These are phyloP conservation scores for Drosophila bunnanda DNA, from an alignment of 2,888 invertebrate species.

Conservation along the genomic window DNA sequence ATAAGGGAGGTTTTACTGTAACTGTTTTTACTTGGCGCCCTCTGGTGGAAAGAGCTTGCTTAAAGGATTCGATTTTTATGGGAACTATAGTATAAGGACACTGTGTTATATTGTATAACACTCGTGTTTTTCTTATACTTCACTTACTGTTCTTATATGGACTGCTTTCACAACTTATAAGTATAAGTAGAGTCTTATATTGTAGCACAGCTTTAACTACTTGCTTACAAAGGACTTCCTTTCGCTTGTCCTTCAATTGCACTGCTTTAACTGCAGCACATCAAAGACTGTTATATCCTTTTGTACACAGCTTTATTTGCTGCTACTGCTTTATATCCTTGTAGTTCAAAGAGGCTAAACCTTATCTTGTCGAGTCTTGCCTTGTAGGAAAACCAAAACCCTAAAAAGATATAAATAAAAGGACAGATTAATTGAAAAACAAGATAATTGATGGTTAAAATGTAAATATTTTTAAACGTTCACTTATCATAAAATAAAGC, in stretches of 20 bases:
- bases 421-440: neutral
- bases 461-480: neutral
- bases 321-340: too few species aligned
- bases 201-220: neutral
- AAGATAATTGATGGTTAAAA: neutral
- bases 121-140: neutral
- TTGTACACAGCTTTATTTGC: neutral
- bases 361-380: neutral
- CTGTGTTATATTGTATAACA: neutral
- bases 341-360: neutral
- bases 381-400: neutral
- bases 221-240: neutral
- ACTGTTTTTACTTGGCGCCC: neutral
- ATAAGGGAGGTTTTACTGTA: neutral
- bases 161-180: neutral
- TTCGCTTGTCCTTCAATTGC: neutral
- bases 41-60: neutral
- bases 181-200: neutral
- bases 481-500: neutral
- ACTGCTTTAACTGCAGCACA: neutral
- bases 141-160: neutral
- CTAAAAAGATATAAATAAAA: neutral
- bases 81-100: neutral
- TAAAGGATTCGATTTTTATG: neutral
- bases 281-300: neutral